phyloP scores from a whole-genome alignment of 2,113 vertebrate species.

The Noctilio leporinus region DNA sequence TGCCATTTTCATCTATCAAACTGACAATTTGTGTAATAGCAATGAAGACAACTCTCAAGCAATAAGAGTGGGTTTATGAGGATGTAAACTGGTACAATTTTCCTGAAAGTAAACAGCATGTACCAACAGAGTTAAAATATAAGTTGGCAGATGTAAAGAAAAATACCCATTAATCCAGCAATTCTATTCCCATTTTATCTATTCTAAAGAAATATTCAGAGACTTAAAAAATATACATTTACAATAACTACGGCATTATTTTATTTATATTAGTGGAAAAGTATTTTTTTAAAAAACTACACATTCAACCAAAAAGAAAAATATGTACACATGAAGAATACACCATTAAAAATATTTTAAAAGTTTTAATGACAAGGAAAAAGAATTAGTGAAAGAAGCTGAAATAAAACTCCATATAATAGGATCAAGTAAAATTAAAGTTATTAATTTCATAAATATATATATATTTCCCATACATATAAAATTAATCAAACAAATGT shows the following conservation, averaged over 20 bases:
- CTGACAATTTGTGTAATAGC: background rate
- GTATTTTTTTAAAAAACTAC: background rate
- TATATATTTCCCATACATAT: background rate
- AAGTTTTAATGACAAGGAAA: background rate
- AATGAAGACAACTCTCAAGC: too few relatives aligned
- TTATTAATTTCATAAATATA: background rate
- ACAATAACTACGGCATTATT: background rate
- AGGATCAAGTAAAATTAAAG: background rate
- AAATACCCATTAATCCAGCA: background rate
- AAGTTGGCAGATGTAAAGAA: too few relatives aligned
- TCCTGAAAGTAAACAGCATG: background rate
- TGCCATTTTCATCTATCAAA: background rate
- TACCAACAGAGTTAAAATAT: background rate
- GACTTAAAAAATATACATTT: background rate
- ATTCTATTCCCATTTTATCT: background rate
- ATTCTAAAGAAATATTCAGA: background rate
- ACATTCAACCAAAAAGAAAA: background rate
- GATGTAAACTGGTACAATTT: rapidly evolving
- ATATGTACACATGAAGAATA: background rate
- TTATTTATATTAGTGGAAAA: background rate
- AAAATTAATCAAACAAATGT: background rate
- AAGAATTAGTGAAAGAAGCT: background rate
- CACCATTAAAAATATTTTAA: background rate
- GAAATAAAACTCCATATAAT: background rate
- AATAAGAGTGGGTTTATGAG: rapidly evolving